Percentiles rank a stretch among this genome's conserved stretches.
Evolutionary conservation across 2,113 vertebrate species (phyloP).

Genomic region (Antechinus flavipes): DNA sequence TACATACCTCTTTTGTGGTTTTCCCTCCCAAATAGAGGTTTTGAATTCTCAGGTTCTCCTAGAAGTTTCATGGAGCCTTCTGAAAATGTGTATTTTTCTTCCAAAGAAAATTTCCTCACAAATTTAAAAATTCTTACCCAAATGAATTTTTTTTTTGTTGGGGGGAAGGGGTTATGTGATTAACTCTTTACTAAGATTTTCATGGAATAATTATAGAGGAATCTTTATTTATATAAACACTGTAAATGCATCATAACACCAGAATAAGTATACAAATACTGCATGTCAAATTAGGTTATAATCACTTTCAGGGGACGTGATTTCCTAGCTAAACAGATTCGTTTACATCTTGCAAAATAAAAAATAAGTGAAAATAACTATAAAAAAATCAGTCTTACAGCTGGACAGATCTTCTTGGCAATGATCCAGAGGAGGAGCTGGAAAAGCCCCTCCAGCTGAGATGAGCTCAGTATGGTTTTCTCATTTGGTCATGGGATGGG

Average conservation of each 20-base stretch:
- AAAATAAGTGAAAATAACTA: conserved; percentile 81
- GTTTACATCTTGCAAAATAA: conserved; percentile 83
- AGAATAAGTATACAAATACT: conserved; percentile 83
- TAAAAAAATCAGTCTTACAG: conserved; percentile 78
- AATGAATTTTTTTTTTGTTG: conserved; percentile 60
- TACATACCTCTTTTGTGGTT: neutral
- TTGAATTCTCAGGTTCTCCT: neutral
- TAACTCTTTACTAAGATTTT: conserved; percentile 77
- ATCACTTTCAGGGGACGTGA: conserved; percentile 81
- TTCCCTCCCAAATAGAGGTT: neutral
- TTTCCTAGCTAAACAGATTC: conserved; percentile 80
- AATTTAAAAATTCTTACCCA: conserved; percentile 53
- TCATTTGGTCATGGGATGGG: neutral
- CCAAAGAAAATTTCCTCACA: conserved; percentile 58
- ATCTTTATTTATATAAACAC: conserved; percentile 85
- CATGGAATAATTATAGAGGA: conserved; percentile 75
- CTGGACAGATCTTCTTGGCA: conserved; percentile 81
- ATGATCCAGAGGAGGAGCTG: conserved; percentile 56
- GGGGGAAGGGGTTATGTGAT: conserved; percentile 59
- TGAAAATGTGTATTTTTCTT: conserved; percentile 44
- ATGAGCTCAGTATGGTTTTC: neutral
- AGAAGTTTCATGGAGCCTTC: conserved; percentile 46
- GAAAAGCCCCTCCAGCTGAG: conserved; percentile 72
- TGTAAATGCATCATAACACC: conserved; percentile 84
- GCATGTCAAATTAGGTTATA: conserved; percentile 84